phyloP scores from a whole-genome alignment of 1,140 invertebrate species.

The Coenobita brevimanus region DNA sequence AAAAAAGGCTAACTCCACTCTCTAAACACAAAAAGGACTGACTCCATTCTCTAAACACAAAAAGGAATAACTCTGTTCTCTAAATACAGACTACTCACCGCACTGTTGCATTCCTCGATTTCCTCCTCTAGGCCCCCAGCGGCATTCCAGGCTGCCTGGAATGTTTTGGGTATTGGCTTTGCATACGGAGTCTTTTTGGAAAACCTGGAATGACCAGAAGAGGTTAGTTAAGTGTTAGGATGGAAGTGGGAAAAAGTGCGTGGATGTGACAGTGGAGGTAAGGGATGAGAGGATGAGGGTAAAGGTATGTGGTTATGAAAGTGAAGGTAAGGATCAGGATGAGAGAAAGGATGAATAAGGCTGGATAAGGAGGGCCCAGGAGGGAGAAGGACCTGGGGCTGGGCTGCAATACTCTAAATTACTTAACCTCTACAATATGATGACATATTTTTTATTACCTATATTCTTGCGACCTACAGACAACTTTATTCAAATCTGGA shows the following conservation, averaged over 20 bases:
- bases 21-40: no score
- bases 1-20: no score
- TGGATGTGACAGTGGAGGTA: neutral
- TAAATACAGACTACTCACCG: neutral
- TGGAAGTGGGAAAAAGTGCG: neutral
- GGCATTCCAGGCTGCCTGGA: slow-evolving; percentile 96
- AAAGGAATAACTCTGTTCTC: neutral
- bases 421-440: no score
- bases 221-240: neutral
- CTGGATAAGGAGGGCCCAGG: neutral
- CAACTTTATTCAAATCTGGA: no score
- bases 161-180: slow-evolving; percentile 95
- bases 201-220: slow-evolving; percentile 69
- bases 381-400: no score
- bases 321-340: neutral
- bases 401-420: no score
- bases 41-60: no score
- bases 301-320: no score
- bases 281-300: no score
- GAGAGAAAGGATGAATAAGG: neutral
- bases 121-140: slow-evolving; percentile 73
- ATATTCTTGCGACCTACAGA: no score
- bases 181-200: slow-evolving; percentile 85
- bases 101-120: slow-evolving; percentile 60
- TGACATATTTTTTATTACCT: no score